A percentile compares a stretch with the other conserved stretches of the same genome.
phyloP scores from a whole-genome alignment of 2,888 invertebrate genomes.

The Kuschelorhynchus macadamiae region DNA sequence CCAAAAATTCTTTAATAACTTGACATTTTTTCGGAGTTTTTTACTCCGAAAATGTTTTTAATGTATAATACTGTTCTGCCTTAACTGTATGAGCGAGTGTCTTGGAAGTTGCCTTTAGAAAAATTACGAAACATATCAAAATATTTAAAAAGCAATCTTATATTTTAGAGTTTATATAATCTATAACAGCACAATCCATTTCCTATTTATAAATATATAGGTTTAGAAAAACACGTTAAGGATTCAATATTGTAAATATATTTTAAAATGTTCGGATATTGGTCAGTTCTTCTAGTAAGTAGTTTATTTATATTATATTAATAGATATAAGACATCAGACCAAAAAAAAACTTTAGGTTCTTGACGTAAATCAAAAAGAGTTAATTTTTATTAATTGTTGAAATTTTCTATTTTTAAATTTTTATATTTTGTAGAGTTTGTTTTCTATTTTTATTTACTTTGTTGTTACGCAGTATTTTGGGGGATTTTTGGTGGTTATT shows the following conservation, averaged over 20 bases:
- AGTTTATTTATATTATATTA: conserved; percentile 21
- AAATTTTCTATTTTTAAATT: conserved; percentile 16
- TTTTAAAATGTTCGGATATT: conserved; percentile 17
- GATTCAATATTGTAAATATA: conserved; percentile 20
- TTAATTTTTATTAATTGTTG: conserved; percentile 20
- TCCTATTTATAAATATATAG: not conserved
- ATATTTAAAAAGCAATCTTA: conserved; percentile 25
- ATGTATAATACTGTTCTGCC: conserved; percentile 44
- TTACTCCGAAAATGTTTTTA: conserved; percentile 17
- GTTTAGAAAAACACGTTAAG: not conserved
- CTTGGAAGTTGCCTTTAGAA: conserved; percentile 36
- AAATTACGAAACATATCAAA: conserved; percentile 26
- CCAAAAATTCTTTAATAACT: conserved; percentile 62
- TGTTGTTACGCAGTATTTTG: conserved; percentile 21
- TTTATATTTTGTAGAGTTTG: conserved; percentile 22
- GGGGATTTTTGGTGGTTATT: conserved; percentile 18
- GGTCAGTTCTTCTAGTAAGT: conserved; percentile 24
- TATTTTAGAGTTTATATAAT: conserved; percentile 39
- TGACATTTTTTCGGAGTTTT: conserved; percentile 16
- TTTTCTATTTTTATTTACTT: conserved; percentile 23
- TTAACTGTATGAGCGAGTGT: conserved; percentile 52
- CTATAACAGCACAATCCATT: conserved; percentile 11
- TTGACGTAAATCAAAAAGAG: conserved; percentile 15
- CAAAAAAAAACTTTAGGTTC: conserved; percentile 19
- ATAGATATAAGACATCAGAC: too few species aligned